Base-by-base conservation (phyloP, 2,113 vertebrate genomes). In the Takifugu flavidus region DNA sequence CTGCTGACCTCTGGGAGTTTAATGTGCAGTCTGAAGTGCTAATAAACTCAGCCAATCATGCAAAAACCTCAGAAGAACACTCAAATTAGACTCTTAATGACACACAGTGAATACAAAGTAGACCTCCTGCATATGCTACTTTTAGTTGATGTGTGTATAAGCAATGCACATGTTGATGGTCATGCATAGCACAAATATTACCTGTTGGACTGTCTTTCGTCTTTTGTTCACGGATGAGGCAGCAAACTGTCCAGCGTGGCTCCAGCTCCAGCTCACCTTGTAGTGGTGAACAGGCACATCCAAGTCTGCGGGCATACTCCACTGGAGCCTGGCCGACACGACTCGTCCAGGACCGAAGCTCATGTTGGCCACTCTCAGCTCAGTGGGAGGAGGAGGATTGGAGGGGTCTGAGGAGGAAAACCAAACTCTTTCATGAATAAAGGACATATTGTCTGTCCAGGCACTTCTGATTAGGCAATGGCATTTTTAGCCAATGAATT, bases 221-320 rank as follows among this genome's bases (percentile, higher is more conserved):
- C 91, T 90, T 80, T 92, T 97, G 83, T 93, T 93, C 71, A 90
- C 90, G 1, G 92, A 82, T 0, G 91, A 91, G 12, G 89, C 83
- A 0, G 89, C 68, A 0, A 90, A 75, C 78, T 89, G 91, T 70
- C 90, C 86, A 0, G 70, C 70, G 8, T 77, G 88, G 0, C 87
- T 90, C 93, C 93, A 94, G 84, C 91, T 95, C 95, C 96, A 97
- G 63, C 94, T 93, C 6, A 96, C 91, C 78, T 92, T 96, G 86
- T 94, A 95, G 88, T 96, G 94, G 52, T 96, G 94, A 6, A 96
- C 82, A 0, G 95, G 94, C 31, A 96, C 87, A 49, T 96, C 94
- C 0, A 89, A 91, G 25, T 97, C 93, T 27, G 86, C 85, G 0
- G 91, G 87, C 27, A 89, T 54, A 49, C 88, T 90, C 95, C 96